Percentiles rank a stretch among this genome's conserved stretches.
phyloP scores from a whole-genome alignment of 2,797 vertebrate genomes.

The Podargus strigoides region DNA sequence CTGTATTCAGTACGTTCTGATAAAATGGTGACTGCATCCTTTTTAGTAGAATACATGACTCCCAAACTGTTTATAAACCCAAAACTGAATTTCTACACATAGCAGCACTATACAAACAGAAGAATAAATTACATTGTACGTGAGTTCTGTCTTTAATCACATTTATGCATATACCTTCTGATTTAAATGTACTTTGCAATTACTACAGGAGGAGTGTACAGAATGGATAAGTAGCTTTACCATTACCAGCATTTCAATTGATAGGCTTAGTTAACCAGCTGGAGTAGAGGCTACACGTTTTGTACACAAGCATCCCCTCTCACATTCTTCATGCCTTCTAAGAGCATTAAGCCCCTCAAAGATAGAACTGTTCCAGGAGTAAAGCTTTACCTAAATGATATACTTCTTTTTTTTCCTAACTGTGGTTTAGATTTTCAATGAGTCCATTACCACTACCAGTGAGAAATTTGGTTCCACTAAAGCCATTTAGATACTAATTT shows the following conservation, averaged over 20 bases:
- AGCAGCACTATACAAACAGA: background rate
- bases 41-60: background rate
- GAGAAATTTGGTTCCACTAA: background rate
- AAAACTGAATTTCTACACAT: fast-evolving
- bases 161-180: background rate
- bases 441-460: background rate
- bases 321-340: background rate
- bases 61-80: background rate
- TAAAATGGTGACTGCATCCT: background rate
- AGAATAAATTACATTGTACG: background rate
- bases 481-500: background rate
- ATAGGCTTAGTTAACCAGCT: background rate
- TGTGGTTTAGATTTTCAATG: background rate
- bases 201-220: background rate
- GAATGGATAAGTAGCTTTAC: background rate
- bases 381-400: background rate
- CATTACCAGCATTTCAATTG: background rate
- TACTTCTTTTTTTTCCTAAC: background rate
- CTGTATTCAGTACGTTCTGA: background rate
- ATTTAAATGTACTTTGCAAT: background rate
- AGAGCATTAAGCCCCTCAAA: background rate
- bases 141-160: background rate
- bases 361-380: background rate
- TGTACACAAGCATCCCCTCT: background rate
- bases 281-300: background rate